phyloP scores from a whole-genome alignment of 2,113 vertebrate species.

The Mesitornis unicolor region DNA sequence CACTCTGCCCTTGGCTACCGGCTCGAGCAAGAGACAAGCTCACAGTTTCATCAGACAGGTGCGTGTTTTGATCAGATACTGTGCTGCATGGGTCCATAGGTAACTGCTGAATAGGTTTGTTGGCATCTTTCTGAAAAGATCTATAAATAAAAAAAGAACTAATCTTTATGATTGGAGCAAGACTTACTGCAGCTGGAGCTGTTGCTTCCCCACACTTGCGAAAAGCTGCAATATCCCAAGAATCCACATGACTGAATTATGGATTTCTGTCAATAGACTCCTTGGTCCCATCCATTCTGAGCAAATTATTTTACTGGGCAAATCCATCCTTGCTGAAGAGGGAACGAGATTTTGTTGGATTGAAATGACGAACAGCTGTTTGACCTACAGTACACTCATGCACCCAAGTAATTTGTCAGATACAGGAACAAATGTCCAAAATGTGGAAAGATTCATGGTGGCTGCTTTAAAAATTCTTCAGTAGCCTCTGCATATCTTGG shows the following conservation, averaged over 20 bases:
- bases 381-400: background rate
- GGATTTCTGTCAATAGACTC: background rate
- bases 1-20: conserved; percentile 68
- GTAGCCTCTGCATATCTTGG: background rate
- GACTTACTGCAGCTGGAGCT: background rate
- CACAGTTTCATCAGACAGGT: conserved; percentile 85
- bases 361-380: background rate
- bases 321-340: background rate
- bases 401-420: background rate
- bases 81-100: background rate
- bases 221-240: background rate
- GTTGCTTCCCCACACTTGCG: background rate
- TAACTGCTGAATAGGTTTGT: background rate
- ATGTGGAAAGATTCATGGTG: background rate
- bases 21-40: conserved; percentile 73
- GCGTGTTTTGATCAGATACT: background rate
- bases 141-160: background rate
- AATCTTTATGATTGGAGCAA: background rate
- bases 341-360: background rate
- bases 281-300: background rate
- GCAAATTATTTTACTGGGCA: background rate
- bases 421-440: background rate
- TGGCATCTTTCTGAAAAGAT: background rate
- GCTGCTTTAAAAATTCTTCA: background rate
- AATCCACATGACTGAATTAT: background rate